Evolutionary conservation across 2,797 vertebrate genomes (phyloP).

Genomic region (Pampus argenteus): DNA sequence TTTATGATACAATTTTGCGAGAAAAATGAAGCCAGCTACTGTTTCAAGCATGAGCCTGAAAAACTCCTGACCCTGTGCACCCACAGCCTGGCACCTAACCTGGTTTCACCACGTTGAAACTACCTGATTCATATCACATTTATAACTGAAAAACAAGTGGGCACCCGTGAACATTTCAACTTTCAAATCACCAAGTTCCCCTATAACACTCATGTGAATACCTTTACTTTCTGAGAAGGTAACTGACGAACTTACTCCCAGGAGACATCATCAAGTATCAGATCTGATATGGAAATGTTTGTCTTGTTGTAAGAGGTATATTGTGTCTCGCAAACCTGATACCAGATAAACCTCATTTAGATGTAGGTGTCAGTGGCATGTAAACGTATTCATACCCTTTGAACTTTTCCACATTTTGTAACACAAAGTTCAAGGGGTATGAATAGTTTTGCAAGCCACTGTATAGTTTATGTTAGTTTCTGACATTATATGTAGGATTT

Average conservation of each 20-base stretch:
- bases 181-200: conserved; percentile 52
- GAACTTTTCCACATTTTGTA: too few species aligned
- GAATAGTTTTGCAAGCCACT: too few species aligned
- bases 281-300: not conserved
- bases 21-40: not conserved
- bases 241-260: conserved; percentile 1
- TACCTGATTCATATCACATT: conserved; percentile 51
- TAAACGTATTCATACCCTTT: too few species aligned
- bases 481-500: not conserved
- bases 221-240: conserved; percentile 41
- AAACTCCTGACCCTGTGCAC: conserved; percentile 26
- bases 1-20: not conserved
- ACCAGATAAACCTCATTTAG: not conserved
- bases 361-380: too few species aligned
- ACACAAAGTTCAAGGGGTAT: too few species aligned
- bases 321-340: too few species aligned
- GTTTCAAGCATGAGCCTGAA: conserved; percentile 2
- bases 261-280: not conserved
- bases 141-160: conserved; percentile 48
- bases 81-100: conserved; percentile 21
- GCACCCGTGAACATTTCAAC: conserved; percentile 80
- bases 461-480: too few species aligned
- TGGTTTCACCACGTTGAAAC: conserved; percentile 36
- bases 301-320: not conserved
- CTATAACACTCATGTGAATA: not conserved